phyloP scores from a whole-genome alignment of 2,888 invertebrate genomes.

The Drosophila paracracens region DNA sequence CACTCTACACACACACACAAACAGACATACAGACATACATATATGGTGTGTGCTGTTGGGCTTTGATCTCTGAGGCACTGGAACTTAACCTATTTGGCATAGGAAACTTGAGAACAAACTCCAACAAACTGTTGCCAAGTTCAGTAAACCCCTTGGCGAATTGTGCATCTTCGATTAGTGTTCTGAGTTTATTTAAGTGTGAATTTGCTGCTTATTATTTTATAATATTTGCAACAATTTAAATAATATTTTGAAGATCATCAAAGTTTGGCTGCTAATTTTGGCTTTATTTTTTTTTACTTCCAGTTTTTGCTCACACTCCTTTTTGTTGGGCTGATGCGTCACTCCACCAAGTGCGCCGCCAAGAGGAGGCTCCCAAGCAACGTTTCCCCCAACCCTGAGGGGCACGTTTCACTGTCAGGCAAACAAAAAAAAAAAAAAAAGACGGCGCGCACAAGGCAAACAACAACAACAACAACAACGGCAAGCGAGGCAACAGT shows the following conservation, averaged over 20 bases:
- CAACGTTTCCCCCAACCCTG: slow-evolving; percentile 43
- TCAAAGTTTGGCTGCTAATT: neutral
- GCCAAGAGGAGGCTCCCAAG: slow-evolving; percentile 17
- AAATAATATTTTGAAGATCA: neutral
- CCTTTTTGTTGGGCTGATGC: slow-evolving; percentile 8
- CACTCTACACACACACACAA: slow-evolving; percentile 2
- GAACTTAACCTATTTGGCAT: slow-evolving; percentile 22
- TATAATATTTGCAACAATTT: too few species aligned
- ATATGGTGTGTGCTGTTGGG: neutral
- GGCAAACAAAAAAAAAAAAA: slow-evolving; percentile 12
- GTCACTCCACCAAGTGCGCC: slow-evolving; percentile 10
- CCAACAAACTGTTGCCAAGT: slow-evolving; percentile 6
- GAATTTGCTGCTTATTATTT: neutral
- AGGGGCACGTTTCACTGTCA: slow-evolving; percentile 51
- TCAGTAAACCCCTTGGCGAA: slow-evolving; percentile 11
- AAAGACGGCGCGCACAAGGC: slow-evolving; percentile 41
- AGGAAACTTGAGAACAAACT: slow-evolving; percentile 3
- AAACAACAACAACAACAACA: slow-evolving; percentile 19
- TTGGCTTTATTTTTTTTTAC: neutral
- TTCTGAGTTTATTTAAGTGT: neutral
- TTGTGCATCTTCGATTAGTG: neutral
- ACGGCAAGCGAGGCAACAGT: slow-evolving; percentile 10
- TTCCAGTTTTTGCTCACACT: slow-evolving; percentile 8
- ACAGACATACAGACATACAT: neutral
- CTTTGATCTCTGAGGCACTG: slow-evolving; percentile 14